These are phyloP conservation scores for Hoplias malabaricus DNA, from an alignment of 2,113 vertebrate genomes.

Conservation along the genomic window DNA sequence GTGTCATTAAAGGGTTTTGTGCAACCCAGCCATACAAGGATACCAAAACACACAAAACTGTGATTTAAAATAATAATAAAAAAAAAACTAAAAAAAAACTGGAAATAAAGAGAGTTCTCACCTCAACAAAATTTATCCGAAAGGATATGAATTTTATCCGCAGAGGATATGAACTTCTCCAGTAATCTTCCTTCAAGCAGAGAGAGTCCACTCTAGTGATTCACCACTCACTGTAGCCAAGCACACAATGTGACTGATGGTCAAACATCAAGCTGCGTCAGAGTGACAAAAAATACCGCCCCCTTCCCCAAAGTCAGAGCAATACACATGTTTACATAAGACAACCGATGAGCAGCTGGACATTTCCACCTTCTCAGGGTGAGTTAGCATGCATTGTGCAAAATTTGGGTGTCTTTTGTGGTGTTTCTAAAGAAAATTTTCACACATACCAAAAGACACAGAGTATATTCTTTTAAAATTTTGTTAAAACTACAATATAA, in stretches of 20 bases:
- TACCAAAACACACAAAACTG: background rate
- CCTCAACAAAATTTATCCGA: background rate
- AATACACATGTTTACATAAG: constrained; percentile 16
- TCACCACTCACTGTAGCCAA: background rate
- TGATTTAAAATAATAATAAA: background rate
- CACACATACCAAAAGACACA: too few species aligned
- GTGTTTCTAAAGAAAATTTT: too few species aligned
- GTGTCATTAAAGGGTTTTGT: background rate
- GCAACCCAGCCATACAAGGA: background rate
- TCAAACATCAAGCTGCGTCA: constrained; percentile 31
- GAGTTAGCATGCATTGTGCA: too few species aligned
- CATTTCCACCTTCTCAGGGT: background rate
- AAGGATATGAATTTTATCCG: too few species aligned
- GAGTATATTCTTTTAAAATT: too few species aligned
- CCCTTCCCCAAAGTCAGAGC: background rate
- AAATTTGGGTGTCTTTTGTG: too few species aligned
- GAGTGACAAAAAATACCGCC: background rate
- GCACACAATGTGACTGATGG: constrained; percentile 24
- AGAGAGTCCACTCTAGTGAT: background rate
- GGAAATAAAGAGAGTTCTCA: too few species aligned
- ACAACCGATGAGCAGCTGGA: background rate
- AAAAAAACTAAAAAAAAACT: too few species aligned
- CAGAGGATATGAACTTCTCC: too few species aligned
- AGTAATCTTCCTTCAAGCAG: background rate
- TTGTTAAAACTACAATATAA: too few species aligned